Evolutionary conservation across 2,888 invertebrate species (phyloP), one percentile per base, ranked within the genome.

Genomic region (Rotaria socialis): DNA sequence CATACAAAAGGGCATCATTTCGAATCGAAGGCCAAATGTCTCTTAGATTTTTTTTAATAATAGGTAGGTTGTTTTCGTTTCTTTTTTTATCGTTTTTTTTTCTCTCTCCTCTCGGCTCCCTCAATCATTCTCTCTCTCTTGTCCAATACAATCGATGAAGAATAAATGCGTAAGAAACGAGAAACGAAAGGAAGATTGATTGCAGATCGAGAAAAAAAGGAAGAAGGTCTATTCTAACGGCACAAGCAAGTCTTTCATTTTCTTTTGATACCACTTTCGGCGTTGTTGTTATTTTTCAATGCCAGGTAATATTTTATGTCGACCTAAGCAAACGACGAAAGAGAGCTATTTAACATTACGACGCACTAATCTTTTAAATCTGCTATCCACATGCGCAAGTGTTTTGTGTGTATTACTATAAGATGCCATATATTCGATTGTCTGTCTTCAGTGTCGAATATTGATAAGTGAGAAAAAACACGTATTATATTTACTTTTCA

Each of bases 201-300:
- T 67, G 35, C 35, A 35, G 35, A 67, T 67, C 67, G 35, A 35
- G n/a, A 67, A 41, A 35, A 35, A 67, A 67, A 35, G 35, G 35
- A 67, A 27, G 67, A 67, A 35, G 19, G 67, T 35, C 35, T 67
- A 35, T 67, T 35, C 67, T 67, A 67, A 67, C 35, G 67, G 67
- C 67, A 67, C 35, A 67, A 67, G 67, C 19, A 19, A 67, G 67
- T 35, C 67, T 67, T 67, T 67, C 67, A 41, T 67, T 67, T 67
- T 67, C 67, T 67, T 35, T 67, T 35, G 35, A 35, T 67, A 67
- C 67, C 35, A 56, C 22, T 24, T 35, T 35, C 67, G 19, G 16
- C 6, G 8, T 67, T 16, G 35, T 19, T 67, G 16, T 67, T 67
- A 27, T 67, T 67, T 67, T 35, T 67, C 35, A 6, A 35, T 41